Conservation (phyloP, 1,140 invertebrate genomes). For the Ditylenchus dipsaci region DNA sequence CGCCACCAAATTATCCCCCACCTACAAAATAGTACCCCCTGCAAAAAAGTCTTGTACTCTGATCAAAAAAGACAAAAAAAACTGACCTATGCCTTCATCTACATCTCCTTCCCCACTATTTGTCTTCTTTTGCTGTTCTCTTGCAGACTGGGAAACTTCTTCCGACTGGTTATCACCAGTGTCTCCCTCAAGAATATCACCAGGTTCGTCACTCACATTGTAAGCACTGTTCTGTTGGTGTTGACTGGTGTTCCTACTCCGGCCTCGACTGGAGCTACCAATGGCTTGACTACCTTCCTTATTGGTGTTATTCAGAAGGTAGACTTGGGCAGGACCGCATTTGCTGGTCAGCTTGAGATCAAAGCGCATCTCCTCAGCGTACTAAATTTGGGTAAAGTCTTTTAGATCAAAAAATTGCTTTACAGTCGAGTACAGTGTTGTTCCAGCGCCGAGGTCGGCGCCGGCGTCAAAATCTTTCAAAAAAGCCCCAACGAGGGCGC, state of each 20-base stretch:
- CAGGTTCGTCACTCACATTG: slow-evolving; percentile 17
- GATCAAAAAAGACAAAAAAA: too few species aligned
- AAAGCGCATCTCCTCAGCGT: slow-evolving; percentile 10
- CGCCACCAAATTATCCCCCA: too few species aligned
- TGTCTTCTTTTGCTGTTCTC: neutral
- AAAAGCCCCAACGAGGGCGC: too few species aligned
- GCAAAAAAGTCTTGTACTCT: too few species aligned
- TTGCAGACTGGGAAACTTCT: slow-evolving; percentile 1
- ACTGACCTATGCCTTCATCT: neutral
- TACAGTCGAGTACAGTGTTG: too few species aligned
- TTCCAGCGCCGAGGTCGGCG: too few species aligned
- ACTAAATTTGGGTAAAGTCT: neutral
- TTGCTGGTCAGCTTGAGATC: slow-evolving; percentile 25
- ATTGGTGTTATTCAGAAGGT: neutral
- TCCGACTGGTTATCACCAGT: neutral
- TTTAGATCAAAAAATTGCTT: too few species aligned
- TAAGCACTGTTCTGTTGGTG: neutral
- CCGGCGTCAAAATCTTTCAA: too few species aligned
- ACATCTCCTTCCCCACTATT: neutral
- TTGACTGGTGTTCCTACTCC: slow-evolving; percentile 3
- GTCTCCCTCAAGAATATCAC: slow-evolving; percentile 26
- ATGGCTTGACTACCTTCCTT: slow-evolving; percentile 1
- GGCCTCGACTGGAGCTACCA: neutral
- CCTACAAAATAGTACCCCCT: too few species aligned
- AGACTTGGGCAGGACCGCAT: slow-evolving; percentile 27